Conservation (phyloP, 2,113 vertebrate genomes). For the Engystomops pustulosus region DNA sequence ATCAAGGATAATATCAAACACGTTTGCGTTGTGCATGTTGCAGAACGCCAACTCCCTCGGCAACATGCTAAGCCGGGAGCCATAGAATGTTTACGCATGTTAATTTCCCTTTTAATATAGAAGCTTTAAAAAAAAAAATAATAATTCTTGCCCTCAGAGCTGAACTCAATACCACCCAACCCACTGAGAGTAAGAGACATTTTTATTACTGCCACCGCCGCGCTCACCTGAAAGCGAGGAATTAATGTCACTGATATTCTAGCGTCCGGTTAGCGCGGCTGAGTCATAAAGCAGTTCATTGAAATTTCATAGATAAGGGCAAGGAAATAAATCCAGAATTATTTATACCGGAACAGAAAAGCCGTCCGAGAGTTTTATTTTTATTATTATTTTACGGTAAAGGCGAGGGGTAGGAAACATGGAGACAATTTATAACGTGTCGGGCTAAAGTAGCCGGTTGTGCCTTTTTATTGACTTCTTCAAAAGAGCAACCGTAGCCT, state of each 20-base stretch:
- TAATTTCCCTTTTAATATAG: slow-evolving; percentile 28
- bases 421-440: slow-evolving; percentile 12
- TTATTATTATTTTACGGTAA: slow-evolving; percentile 15
- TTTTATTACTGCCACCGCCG: slow-evolving; percentile 19
- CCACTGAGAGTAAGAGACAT: neutral
- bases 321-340: slow-evolving; percentile 46
- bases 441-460: slow-evolving; percentile 43
- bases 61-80: slow-evolving; percentile 15
- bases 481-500: slow-evolving; percentile 45
- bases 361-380: neutral
- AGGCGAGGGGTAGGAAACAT: slow-evolving; percentile 3
- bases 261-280: slow-evolving; percentile 30
- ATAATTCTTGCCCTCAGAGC: slow-evolving; percentile 42
- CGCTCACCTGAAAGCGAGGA: slow-evolving; percentile 8
- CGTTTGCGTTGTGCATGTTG: neutral
- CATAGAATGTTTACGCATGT: slow-evolving; percentile 11
- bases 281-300: slow-evolving; percentile 47
- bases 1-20: slow-evolving; percentile 31
- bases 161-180: slow-evolving; percentile 17
- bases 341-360: slow-evolving; percentile 36
- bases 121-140: slow-evolving; percentile 3
- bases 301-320: slow-evolving; percentile 50
- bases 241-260: slow-evolving; percentile 51
- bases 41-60: neutral
- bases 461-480: slow-evolving; percentile 42